Evolutionary conservation across 2,888 invertebrate genomes (phyloP), one percentile per base, ranked within the genome.

Genomic region (Hirtodrosophila histrioides): DNA sequence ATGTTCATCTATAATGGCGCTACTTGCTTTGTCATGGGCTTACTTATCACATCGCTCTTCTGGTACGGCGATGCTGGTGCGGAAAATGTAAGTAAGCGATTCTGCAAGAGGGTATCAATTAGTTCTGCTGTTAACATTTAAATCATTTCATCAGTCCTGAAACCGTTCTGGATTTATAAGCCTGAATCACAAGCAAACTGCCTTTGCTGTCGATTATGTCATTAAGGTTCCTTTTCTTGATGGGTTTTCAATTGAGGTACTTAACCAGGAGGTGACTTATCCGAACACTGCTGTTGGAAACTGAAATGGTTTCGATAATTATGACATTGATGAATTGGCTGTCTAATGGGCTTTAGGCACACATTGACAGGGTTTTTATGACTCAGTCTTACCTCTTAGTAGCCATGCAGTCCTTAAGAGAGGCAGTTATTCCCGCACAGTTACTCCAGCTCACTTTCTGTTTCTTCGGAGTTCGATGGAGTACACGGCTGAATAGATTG

Each of bases 61-160:
- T 88, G 81, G 68, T 81, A 76, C 29, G 78, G 86, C 36, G 88
- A 90, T 62, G 69, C 69, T 0, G 87, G 89, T 45, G 68, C 75
- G 1, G 67, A 75, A 43, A 86, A 86, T 76, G 91, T 91, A 63
- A 90, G 86, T 88, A 41, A n/a, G 3, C 7, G 8, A 1, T 10
- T 23, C 4, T 8, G 8, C 6, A 40, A 40, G 17, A 8, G 40
- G 8, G 12, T 40, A 8, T 8, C 7, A 7, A 27, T 27, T 27
- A 27, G 27, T 27, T 27, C 5, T 27, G 1, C 27, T 27, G 27
- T 17, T 17, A 17, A 17, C 17, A 17, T 17, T 17, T 2, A 17
- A 17, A 17, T 17, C 17, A 17, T 17, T 17, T 17, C 17, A 17
- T 17, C 17, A 17, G 17, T 17, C 17, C 17, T 17, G 17, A 17